Percentiles rank a stretch among this genome's conserved stretches.
Conservation (phyloP, 1,140 invertebrate genomes). For the Sminthurinus signatus region DNA sequence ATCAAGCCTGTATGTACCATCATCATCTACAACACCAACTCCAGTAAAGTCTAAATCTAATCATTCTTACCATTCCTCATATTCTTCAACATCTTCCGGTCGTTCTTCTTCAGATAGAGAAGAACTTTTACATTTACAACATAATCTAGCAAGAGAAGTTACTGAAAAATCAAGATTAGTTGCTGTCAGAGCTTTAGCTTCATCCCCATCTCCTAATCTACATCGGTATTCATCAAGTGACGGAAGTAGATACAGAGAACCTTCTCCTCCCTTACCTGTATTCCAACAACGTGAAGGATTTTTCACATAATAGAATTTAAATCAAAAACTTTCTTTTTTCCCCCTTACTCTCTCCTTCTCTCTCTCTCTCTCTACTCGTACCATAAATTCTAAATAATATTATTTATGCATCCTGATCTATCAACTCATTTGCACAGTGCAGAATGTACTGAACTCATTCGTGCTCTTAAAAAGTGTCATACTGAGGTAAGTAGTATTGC, state of each 20-base stretch:
- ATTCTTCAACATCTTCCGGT: slow-evolving; percentile 32
- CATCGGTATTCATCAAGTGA: background rate
- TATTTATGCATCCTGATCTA: slow-evolving; percentile 34
- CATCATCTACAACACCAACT: background rate
- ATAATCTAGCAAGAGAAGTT: slow-evolving; percentile 36
- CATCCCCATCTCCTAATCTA: slow-evolving; percentile 7
- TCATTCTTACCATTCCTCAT: slow-evolving; percentile 29
- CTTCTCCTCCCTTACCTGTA: slow-evolving; percentile 37
- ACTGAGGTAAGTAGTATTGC: slow-evolving; percentile 11
- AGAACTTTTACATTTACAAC: slow-evolving; percentile 38
- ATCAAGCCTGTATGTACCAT: slow-evolving; percentile 3
- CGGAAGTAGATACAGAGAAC: slow-evolving; percentile 21
- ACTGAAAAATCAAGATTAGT: slow-evolving; percentile 34
- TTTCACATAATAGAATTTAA: slow-evolving; percentile 39
- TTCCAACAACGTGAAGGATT: slow-evolving; percentile 39
- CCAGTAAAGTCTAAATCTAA: slow-evolving; percentile 7
- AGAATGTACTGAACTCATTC: slow-evolving; percentile 27
- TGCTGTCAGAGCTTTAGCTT: slow-evolving; percentile 28
- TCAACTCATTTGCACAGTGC: slow-evolving; percentile 21
- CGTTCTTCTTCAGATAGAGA: slow-evolving; percentile 36
- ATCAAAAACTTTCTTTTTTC: no score
- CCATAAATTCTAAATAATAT: background rate
- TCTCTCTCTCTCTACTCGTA: no score
- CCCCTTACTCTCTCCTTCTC: no score
- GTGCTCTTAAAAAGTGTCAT: slow-evolving; percentile 25